Percentiles rank a stretch among this genome's conserved stretches.
phyloP scores from a whole-genome alignment of 2,797 vertebrate genomes.

The Phalloptychus januarius region DNA sequence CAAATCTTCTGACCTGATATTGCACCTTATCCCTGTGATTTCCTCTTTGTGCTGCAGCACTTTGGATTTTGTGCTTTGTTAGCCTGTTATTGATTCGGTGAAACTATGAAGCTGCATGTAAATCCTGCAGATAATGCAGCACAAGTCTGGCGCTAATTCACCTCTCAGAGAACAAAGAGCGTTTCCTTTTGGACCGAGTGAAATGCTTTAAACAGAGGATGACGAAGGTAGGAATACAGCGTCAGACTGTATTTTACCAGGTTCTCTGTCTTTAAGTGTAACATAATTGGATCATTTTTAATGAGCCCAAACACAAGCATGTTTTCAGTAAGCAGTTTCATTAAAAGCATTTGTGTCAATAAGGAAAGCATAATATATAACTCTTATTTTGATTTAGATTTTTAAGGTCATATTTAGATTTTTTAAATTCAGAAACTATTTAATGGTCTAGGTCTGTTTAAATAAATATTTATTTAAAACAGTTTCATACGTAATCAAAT shows the following conservation, averaged over 20 bases:
- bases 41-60: neutral
- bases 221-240: neutral
- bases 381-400: too few species aligned
- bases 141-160: constrained; percentile 30
- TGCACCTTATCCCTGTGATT: neutral
- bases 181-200: neutral
- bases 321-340: neutral
- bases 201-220: neutral
- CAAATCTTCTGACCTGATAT: neutral
- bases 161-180: neutral
- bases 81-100: constrained; percentile 36
- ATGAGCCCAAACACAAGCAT: constrained; percentile 29
- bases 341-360: neutral
- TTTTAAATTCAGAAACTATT: too few species aligned
- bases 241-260: constrained; percentile 23
- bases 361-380: neutral
- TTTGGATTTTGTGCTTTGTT: constrained; percentile 11
- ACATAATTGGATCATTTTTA: constrained; percentile 20
- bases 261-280: constrained; percentile 26
- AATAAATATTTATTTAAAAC: too few species aligned
- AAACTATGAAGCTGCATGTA: constrained; percentile 20
- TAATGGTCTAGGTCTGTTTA: too few species aligned
- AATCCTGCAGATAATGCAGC: constrained; percentile 28
- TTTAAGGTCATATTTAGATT: too few species aligned
- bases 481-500: too few species aligned